Evolutionary conservation across 2,797 vertebrate genomes (phyloP).

Genomic region (Pteronotus mesoamericanus): DNA sequence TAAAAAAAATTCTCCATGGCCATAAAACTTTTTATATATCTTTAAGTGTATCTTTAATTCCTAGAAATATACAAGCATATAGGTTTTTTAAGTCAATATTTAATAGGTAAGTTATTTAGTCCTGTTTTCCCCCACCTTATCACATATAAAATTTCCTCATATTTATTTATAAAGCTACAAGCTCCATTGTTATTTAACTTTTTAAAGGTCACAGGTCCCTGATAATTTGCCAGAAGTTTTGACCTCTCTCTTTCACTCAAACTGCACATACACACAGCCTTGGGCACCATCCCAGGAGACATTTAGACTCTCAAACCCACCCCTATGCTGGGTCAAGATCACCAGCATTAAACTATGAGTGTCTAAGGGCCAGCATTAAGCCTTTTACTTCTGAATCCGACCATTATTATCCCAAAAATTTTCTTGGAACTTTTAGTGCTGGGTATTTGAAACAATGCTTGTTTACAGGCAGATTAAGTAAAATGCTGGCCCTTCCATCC

Average conservation of each 20-base stretch:
- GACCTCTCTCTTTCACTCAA: not conserved
- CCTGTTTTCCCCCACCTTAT: not conserved
- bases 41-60: not conserved
- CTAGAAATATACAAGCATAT: not conserved
- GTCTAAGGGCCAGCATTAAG: not conserved
- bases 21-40: not conserved
- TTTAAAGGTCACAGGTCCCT: not conserved
- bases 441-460: not conserved
- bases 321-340: not conserved
- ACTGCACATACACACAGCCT: not conserved
- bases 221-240: not conserved
- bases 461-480: not conserved
- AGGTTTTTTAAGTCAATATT: not conserved
- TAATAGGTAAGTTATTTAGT: not conserved
- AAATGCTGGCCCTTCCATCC: no score
- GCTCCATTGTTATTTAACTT: not conserved
- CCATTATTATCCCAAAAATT: not conserved
- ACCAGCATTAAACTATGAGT: no score
- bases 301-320: not conserved
- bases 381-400: not conserved
- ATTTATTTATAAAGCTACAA: not conserved
- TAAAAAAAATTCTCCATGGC: not conserved
- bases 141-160: not conserved
- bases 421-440: not conserved
- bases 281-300: not conserved